Evolutionary conservation across 1,140 invertebrate genomes (phyloP), one percentile per base, ranked within the genome.

Genomic region (Orussus abietinus): DNA sequence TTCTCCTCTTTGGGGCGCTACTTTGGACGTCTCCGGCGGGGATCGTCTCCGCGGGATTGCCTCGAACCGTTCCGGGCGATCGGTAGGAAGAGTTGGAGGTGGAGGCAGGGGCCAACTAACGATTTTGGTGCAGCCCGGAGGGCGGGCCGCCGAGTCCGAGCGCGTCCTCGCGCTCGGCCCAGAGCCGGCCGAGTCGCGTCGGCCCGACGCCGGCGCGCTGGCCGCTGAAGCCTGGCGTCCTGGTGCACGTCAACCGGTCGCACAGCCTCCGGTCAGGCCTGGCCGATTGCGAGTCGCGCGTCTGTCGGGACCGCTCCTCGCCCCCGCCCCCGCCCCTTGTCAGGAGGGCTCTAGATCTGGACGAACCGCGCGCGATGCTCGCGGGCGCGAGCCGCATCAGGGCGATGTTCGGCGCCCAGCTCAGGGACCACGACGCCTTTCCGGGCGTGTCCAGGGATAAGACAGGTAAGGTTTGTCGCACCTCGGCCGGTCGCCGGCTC

Each of bases 211-310:
- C 80, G 66, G 83, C 82, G 10, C 88, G 88, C 56, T 93, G 89
- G 89, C 90, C 90, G 17, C 72, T 92, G 41, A 85, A 88, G 58
- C 89, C 90, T 1, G 90, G 89, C 18, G 88, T 92, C 29, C 76
- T 92, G 53, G 85, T 91, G 30, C 89, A 92, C 69, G 84, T 91
- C 22, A 90, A 90, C 72, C 82, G 80, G 54, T 76, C 80, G 44
- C 79, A 83, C 57, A 81, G 78, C 46, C 72, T 84, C 30, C 59
- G 66, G 43, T 63, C 66, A 12, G 66, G 70, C 32, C 48, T 72
- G 47, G 60, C 51, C 41, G 45, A 43, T 46, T 59, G 40, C 46
- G 53, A 12, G 31, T 32, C 13, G 32, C 25, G 17, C 13, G 38
- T 2, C 41, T 37, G 25, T 49, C 53, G 29, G 40, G 52, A 5